Evolutionary conservation across 2,888 invertebrate species (phyloP).

Genomic region (Aleiodes leptofemur): DNA sequence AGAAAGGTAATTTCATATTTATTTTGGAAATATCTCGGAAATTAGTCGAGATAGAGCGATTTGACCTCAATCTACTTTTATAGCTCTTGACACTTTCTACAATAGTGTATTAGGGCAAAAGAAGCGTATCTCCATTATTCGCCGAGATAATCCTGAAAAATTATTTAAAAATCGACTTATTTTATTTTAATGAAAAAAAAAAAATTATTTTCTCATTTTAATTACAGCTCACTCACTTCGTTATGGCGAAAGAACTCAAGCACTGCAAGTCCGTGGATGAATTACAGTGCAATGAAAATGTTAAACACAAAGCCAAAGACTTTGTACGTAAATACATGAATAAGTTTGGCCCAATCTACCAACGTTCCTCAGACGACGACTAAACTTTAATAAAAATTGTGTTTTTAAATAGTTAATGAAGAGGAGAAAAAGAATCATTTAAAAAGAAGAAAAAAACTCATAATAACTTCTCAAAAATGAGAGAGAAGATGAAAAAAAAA

Average conservation of each 20-base stretch:
- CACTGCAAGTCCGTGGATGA: constrained; percentile 92
- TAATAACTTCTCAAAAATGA: neutral
- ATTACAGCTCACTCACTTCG: constrained; percentile 93
- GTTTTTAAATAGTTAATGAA: neutral
- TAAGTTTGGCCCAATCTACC: constrained; percentile 91
- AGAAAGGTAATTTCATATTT: constrained; percentile 83
- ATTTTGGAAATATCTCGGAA: neutral
- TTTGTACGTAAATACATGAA: constrained; percentile 97
- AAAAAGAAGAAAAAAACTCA: neutral
- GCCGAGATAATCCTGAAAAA: neutral
- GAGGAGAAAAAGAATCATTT: constrained; percentile 7
- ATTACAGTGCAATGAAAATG: constrained; percentile 91
- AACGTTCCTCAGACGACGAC: constrained; percentile 82
- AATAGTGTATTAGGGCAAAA: no score
- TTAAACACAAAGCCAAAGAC: constrained; percentile 95
- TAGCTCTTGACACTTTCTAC: no score
- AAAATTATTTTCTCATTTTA: constrained; percentile 17
- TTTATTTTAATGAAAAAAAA: no score
- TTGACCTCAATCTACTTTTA: no score
- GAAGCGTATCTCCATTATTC: no score
- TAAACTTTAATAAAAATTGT: constrained; percentile 52
- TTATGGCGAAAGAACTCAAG: constrained; percentile 95
- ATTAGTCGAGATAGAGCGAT: no score
- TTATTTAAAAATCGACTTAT: no score
- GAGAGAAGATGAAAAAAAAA: neutral